Conservation (phyloP, 2,888 invertebrate species). For the Mamestra brassicae region DNA sequence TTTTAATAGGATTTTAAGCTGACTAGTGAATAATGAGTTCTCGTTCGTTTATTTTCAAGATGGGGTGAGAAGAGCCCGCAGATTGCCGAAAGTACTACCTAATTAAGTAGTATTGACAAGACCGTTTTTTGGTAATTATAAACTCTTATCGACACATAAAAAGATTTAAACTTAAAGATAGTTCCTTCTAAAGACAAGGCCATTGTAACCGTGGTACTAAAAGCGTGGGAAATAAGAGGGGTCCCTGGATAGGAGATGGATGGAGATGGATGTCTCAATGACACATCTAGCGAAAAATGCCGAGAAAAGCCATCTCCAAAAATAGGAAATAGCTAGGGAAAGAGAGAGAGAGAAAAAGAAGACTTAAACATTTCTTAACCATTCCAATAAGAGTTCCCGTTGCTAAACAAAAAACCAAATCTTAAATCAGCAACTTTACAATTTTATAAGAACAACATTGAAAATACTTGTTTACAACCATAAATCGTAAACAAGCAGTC, state of each 20-base stretch:
- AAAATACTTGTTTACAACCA: conserved; percentile 25
- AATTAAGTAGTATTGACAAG: background rate
- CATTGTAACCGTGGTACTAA: no score
- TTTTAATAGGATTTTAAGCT: conserved; percentile 58
- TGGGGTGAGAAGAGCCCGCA: conserved; percentile 1
- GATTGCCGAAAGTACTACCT: background rate
- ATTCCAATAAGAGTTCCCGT: background rate
- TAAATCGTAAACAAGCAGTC: conserved; percentile 62
- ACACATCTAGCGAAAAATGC: background rate
- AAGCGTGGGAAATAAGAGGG: no score
- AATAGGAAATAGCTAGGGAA: background rate
- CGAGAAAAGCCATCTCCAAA: background rate
- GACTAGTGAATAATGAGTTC: conserved; percentile 47
- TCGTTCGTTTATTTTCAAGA: conserved; percentile 39
- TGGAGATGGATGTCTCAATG: background rate
- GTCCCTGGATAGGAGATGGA: no score
- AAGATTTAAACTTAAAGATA: no score
- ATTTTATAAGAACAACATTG: conserved; percentile 6
- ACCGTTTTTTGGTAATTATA: no score
- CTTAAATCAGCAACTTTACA: background rate
- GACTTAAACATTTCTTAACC: background rate
- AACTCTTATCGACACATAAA: no score
- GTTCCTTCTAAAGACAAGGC: no score
- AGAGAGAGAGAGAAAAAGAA: background rate
- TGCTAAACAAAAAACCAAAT: background rate